Base-by-base conservation (phyloP, 2,113 vertebrate genomes). In the Nothocercus julius region DNA sequence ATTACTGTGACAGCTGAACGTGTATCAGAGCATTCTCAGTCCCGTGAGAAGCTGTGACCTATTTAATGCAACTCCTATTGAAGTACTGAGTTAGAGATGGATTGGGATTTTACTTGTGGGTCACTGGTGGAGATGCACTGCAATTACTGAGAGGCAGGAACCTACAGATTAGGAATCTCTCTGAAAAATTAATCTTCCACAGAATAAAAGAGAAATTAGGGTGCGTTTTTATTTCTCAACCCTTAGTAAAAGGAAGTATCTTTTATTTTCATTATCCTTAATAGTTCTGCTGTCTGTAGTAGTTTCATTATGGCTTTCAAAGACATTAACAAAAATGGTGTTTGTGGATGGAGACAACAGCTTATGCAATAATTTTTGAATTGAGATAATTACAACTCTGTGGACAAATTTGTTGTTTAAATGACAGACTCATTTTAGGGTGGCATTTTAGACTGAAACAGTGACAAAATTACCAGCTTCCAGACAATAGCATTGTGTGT, bases 371-470 rank as follows among this genome's bases (percentile, higher is more conserved):
- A 73, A 38, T 49, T 51, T 20, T 32, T 88, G 47, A 62, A 54
- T 93, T 83, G 51, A 61, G 74, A 77, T 90, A 90, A 91, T 88
- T 93, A 44, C 34, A 82, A 16, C 64, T 94, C 38, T 92, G 90
- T 32, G 79, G 82, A 47, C 38, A 76, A 75, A 61, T 88, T 79
- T 95, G 27, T 24, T 75, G 8, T 45, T 51, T 81, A 13, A 74
- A 78, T 94, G 62, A 62, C 1, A 4, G 19, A 9, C 28, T 92
- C 27, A 67, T 64, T 56, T 88, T 62, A 72, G 72, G 47, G 45
- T 80, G 53, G 40, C 69, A 16, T 66, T 74, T 59, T 59, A 81
- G 28, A 8, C 34, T 86, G 66, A 47, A 86, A 64, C 40, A 58
- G 28, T 62, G 73, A 69, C 64, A 93, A 69, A 88, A 95, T 90